A percentile compares a stretch with the other conserved stretches of the same genome.
These are phyloP conservation scores for Caenorhabditis doughertyi DNA, from an alignment of 2,888 invertebrate species.

Conservation along the genomic window DNA sequence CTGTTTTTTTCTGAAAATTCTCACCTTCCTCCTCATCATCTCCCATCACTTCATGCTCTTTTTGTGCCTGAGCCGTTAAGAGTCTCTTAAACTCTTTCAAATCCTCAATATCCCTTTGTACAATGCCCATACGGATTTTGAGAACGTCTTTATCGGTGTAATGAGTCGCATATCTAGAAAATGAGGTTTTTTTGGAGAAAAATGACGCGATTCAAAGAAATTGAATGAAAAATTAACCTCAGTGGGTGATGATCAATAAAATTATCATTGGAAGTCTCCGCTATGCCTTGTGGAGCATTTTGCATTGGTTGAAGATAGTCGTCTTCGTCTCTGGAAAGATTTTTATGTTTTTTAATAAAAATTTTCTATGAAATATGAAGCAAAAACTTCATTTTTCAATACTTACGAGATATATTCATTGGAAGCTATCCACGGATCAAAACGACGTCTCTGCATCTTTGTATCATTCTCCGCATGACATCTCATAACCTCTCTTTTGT, in stretches of 20 bases:
- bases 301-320: constrained; percentile 42
- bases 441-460: constrained; percentile 25
- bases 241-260: constrained; percentile 47
- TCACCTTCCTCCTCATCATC: constrained; percentile 24
- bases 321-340: constrained; percentile 58
- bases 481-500: constrained; percentile 46
- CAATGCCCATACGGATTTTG: constrained; percentile 27
- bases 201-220: background rate
- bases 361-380: too few relatives aligned
- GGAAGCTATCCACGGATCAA: constrained; percentile 38
- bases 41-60: constrained; percentile 28
- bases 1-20: background rate
- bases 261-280: constrained; percentile 25
- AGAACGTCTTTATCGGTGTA: constrained; percentile 62
- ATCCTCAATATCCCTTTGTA: constrained; percentile 54
- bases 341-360: background rate
- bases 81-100: constrained; percentile 26
- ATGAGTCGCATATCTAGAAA: constrained; percentile 35
- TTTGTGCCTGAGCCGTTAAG: constrained; percentile 23
- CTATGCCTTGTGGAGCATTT: constrained; percentile 8
- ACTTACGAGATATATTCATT: constrained; percentile 53
- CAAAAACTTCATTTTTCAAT: background rate
- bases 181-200: background rate
- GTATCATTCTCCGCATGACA: constrained; percentile 50
- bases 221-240: background rate